These are phyloP conservation scores for Scarus forsteni DNA, from an alignment of 2,797 vertebrate genomes.

Conservation along the genomic window DNA sequence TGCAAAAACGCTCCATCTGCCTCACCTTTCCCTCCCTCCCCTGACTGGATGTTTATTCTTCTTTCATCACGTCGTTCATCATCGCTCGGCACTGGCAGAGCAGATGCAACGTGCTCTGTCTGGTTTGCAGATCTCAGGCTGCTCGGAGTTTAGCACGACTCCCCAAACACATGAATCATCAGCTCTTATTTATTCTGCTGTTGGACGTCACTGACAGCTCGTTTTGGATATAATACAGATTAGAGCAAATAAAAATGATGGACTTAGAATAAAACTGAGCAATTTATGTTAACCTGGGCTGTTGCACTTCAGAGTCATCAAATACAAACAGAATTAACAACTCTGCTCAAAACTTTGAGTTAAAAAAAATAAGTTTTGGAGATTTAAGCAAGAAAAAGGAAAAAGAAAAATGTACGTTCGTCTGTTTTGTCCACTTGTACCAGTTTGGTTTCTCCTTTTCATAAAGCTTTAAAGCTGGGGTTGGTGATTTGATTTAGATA, in stretches of 20 bases:
- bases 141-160: constrained; percentile 38
- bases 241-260: constrained; percentile 32
- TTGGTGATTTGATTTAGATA: too few relatives aligned
- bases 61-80: constrained; percentile 51
- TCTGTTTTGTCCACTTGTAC: too few relatives aligned
- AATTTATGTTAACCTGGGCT: constrained; percentile 16
- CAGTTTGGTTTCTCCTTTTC: too few relatives aligned
- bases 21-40: constrained; percentile 43
- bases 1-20: constrained; percentile 34
- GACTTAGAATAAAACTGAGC: constrained; percentile 26
- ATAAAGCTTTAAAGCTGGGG: too few relatives aligned
- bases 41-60: constrained; percentile 47
- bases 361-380: constrained; percentile 24
- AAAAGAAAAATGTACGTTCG: too few relatives aligned
- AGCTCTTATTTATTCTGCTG: constrained; percentile 51
- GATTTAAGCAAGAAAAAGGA: constrained; percentile 7
- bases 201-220: constrained; percentile 6
- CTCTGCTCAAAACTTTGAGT: constrained; percentile 12
- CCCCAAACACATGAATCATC: constrained; percentile 55
- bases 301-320: constrained; percentile 33
- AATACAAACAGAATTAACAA: constrained; percentile 42
- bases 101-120: constrained; percentile 40
- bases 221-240: constrained; percentile 39
- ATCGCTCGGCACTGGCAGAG: constrained; percentile 50
- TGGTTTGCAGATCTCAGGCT: constrained; percentile 52